Evolutionary conservation across 2,888 invertebrate genomes (phyloP).

Genomic region (Tipula confusa): DNA sequence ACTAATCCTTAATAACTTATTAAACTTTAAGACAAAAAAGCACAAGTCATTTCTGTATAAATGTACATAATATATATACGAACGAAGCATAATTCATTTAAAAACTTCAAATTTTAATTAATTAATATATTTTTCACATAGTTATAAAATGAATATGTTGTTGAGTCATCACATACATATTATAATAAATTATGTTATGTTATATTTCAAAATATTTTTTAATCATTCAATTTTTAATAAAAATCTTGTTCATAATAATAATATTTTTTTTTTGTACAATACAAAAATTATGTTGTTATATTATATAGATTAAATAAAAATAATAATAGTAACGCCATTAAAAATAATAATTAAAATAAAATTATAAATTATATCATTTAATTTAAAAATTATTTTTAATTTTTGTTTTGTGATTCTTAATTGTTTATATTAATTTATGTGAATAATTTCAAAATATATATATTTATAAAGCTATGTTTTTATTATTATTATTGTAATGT

Average conservation of each 20-base stretch:
- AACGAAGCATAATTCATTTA: neutral
- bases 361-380: slow-evolving; percentile 25
- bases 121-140: neutral
- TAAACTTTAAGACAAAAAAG: neutral
- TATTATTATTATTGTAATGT: neutral
- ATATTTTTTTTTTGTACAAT: neutral
- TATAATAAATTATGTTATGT: neutral
- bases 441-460: neutral
- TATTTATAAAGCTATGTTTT: neutral
- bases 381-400: neutral
- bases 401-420: neutral
- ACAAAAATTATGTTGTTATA: neutral
- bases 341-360: neutral
- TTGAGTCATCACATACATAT: neutral
- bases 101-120: neutral
- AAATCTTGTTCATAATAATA: neutral
- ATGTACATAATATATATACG: neutral
- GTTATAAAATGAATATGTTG: neutral
- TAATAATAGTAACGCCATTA: neutral
- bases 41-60: neutral
- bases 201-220: neutral
- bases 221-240: neutral
- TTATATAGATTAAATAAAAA: neutral
- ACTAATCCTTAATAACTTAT: neutral
- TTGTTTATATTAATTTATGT: slow-evolving; percentile 12